phyloP scores from a whole-genome alignment of 1,140 invertebrate species.

The Drosophila auraria region DNA sequence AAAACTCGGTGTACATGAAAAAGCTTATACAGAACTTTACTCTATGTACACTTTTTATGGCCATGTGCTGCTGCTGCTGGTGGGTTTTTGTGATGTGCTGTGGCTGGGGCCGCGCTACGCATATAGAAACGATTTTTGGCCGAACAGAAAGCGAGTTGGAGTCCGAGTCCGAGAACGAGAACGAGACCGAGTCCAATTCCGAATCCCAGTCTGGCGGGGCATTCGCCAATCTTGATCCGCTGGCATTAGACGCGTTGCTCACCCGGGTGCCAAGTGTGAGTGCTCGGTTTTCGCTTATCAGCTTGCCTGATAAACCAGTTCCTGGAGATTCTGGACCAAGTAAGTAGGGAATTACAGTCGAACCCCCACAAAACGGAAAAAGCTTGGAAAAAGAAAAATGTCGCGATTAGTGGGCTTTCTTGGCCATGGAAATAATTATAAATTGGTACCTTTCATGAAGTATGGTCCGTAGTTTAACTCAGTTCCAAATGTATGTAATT shows the following conservation, averaged over 20 bases:
- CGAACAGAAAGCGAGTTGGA: slow-evolving; percentile 60
- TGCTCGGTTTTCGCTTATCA: slow-evolving; percentile 30
- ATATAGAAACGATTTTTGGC: slow-evolving; percentile 62
- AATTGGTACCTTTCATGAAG: too few relatives aligned
- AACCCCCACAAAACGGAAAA: neutral
- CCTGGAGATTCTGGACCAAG: slow-evolving; percentile 33
- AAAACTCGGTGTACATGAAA: slow-evolving; percentile 20
- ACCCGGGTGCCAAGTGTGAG: slow-evolving; percentile 16
- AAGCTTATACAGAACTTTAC: slow-evolving; percentile 40
- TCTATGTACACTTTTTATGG: slow-evolving; percentile 51
- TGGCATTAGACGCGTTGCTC: slow-evolving; percentile 70
- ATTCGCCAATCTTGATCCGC: slow-evolving; percentile 80
- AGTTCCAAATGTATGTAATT: too few relatives aligned
- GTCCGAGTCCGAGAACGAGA: slow-evolving; percentile 1
- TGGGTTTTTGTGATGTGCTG: slow-evolving; percentile 3
- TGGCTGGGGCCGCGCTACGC: slow-evolving; percentile 13
- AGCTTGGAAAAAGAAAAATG: neutral
- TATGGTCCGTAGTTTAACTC: too few relatives aligned
- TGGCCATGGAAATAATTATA: too few relatives aligned
- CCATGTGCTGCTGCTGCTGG: slow-evolving; percentile 14
- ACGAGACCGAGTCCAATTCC: neutral
- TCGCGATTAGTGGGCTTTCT: neutral
- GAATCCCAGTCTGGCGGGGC: slow-evolving; percentile 38
- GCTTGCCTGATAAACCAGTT: slow-evolving; percentile 42
- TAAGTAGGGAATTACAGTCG: slow-evolving; percentile 25